phyloP scores from a whole-genome alignment of 2,113 vertebrate species.

The Urocynchramus pylzowi region DNA sequence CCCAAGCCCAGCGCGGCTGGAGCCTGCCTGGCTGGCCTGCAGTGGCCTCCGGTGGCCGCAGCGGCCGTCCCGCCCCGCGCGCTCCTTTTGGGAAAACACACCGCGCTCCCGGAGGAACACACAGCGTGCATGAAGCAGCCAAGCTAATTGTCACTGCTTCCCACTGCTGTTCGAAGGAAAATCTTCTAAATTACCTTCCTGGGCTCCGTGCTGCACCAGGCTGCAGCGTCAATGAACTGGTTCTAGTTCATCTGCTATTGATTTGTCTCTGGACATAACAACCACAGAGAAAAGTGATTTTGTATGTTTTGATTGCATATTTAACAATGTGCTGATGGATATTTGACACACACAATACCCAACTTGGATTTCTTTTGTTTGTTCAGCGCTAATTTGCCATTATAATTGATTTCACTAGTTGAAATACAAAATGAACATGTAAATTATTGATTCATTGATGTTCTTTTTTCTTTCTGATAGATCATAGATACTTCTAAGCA shows the following conservation, averaged over 20 bases:
- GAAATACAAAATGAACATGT: background rate
- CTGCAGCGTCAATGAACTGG: background rate
- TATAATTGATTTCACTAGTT: background rate
- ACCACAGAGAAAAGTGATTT: background rate
- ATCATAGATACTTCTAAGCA: background rate
- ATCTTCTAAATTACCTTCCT: background rate
- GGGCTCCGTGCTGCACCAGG: background rate
- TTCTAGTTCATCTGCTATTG: background rate
- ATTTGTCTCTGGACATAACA: background rate
- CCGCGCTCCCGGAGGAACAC: background rate
- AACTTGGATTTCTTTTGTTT: background rate
- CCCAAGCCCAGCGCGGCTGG: no score
- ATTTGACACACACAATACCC: background rate
- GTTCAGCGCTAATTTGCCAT: background rate
- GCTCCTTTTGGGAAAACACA: rapidly evolving
- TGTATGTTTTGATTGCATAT: background rate
- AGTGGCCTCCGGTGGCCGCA: background rate
- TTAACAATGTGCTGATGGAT: background rate
- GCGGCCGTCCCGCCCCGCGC: rapidly evolving
- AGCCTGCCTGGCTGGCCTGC: background rate
- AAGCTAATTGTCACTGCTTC: background rate
- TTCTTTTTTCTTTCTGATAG: background rate
- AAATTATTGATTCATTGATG: background rate
- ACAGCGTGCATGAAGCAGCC: background rate
- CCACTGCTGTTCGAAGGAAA: background rate